Evolutionary conservation across 2,888 invertebrate genomes (phyloP).

Genomic region (Rhagonycha fulva): DNA sequence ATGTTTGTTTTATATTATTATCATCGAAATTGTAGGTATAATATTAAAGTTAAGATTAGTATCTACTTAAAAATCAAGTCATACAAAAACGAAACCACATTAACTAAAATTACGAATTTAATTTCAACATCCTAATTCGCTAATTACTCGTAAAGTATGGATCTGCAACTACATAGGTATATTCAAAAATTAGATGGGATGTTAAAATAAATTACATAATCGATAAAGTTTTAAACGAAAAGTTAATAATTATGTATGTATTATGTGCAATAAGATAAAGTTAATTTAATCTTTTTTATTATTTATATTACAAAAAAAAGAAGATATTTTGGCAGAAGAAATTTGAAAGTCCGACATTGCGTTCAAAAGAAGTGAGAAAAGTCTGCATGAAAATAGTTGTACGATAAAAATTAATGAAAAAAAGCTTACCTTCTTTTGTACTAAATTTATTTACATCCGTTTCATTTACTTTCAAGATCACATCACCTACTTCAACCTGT

Average conservation of each 20-base stretch:
- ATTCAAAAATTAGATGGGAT: not conserved
- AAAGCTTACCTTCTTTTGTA: constrained; percentile 84
- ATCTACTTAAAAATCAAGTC: not conserved
- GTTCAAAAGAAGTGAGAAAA: not conserved
- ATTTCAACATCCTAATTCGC: not conserved
- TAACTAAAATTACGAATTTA: not conserved
- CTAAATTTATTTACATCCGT: constrained; percentile 90
- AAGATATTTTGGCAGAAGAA: not conserved
- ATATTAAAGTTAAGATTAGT: not conserved
- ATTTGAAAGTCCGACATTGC: not conserved
- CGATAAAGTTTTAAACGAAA: not conserved
- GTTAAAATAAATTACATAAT: not conserved
- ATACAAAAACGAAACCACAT: not conserved
- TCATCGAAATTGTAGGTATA: too few species aligned
- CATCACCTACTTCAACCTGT: constrained; percentile 93
- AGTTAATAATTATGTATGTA: not conserved
- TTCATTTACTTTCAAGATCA: constrained; percentile 91
- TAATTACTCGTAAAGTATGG: not conserved
- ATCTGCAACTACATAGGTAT: too few species aligned
- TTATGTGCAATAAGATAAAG: not conserved
- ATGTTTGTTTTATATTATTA: too few species aligned
- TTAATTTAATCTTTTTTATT: not conserved
- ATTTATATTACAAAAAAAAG: not conserved
- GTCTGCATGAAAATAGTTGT: not conserved
- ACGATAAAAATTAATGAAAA: not conserved